Evolutionary conservation across 2,113 vertebrate species (phyloP).

Genomic region (Charina bottae): DNA sequence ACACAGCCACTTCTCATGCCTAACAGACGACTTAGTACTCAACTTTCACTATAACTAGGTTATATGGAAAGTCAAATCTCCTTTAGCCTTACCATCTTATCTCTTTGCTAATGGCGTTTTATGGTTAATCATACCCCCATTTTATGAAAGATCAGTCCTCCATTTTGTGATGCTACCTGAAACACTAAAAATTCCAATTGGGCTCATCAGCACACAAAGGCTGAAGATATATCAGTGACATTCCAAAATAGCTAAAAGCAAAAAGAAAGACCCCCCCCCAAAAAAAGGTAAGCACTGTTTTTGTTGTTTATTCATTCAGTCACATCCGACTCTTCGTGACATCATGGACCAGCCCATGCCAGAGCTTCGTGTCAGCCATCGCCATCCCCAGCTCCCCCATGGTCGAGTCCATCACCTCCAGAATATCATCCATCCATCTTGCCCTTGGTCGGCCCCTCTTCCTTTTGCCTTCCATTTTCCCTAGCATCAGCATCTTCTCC

Average conservation of each 20-base stretch:
- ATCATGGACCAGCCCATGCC: no score
- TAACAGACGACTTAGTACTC: background rate
- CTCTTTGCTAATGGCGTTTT: background rate
- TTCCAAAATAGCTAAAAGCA: conserved; percentile 39
- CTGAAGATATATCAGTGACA: background rate
- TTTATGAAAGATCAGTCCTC: background rate
- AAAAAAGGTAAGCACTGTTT: no score
- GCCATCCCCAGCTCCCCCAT: no score
- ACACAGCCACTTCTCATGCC: background rate
- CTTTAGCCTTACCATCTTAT: background rate
- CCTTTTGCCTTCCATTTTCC: no score
- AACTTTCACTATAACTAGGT: background rate
- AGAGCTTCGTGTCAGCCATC: no score
- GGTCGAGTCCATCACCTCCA: no score
- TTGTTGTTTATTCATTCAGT: no score
- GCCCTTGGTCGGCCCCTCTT: no score
- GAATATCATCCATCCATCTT: no score
- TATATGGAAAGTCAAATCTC: background rate
- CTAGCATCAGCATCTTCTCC: no score
- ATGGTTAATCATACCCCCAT: background rate
- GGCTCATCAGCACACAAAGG: background rate
- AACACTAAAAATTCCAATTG: background rate
- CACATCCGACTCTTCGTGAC: no score
- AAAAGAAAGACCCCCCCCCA: conserved; percentile 18
- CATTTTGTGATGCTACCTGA: background rate